A percentile compares a stretch with the other conserved stretches of the same genome.
These are phyloP conservation scores for Drosophila barbarae DNA, from an alignment of 2,888 invertebrate genomes.

Conservation along the genomic window DNA sequence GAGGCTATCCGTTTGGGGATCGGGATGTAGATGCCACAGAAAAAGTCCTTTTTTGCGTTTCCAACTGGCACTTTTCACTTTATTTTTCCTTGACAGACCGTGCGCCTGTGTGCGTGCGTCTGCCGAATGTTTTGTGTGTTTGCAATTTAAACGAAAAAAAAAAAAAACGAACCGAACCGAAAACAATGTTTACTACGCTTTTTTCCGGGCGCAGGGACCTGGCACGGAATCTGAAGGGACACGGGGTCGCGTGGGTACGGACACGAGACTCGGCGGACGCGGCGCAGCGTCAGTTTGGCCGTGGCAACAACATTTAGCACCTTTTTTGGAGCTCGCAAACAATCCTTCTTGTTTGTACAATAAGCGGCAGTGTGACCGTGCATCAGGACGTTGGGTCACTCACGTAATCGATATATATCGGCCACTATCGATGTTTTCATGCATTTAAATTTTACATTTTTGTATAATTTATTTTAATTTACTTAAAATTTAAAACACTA, in stretches of 20 bases:
- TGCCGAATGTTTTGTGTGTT: not conserved
- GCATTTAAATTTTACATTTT: too few relatives aligned
- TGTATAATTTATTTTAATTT: too few relatives aligned
- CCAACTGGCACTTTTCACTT: constrained; percentile 2
- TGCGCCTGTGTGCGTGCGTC: not conserved
- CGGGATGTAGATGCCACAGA: not conserved
- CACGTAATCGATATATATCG: too few relatives aligned
- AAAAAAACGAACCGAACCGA: not conserved
- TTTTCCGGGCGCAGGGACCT: not conserved
- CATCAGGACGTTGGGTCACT: too few relatives aligned
- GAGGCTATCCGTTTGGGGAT: not conserved
- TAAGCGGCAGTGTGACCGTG: constrained; percentile 5
- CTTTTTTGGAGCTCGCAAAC: constrained; percentile 16
- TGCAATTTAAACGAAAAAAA: not conserved
- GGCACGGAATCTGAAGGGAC: constrained; percentile 7
- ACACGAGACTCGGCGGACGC: constrained; percentile 24
- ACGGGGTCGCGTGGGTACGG: constrained; percentile 19
- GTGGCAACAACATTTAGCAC: constrained; percentile 33
- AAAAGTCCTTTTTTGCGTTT: not conserved
- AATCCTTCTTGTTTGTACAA: constrained; percentile 11
- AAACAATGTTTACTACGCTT: not conserved
- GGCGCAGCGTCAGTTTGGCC: constrained; percentile 29
- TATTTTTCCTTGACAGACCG: not conserved
- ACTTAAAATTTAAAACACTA: too few relatives aligned
- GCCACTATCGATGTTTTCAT: too few relatives aligned